These are phyloP conservation scores for Amphiduros pacificus DNA, from an alignment of 2,888 invertebrate genomes.

Conservation along the genomic window DNA sequence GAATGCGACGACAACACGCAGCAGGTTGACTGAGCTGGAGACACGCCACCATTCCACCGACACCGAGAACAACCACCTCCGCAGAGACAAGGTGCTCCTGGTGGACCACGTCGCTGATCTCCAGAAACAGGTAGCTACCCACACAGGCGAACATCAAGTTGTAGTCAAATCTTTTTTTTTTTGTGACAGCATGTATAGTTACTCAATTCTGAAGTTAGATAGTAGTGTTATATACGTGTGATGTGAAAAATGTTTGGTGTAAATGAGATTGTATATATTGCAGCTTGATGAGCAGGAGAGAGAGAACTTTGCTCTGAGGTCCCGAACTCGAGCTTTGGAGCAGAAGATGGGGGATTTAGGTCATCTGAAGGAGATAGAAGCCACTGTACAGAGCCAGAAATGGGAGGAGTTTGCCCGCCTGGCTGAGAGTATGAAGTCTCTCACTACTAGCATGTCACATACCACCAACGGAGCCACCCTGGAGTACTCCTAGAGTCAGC, in stretches of 20 bases:
- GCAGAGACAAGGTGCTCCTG: constrained; percentile 51
- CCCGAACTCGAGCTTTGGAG: constrained; percentile 34
- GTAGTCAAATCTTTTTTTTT: too few relatives aligned
- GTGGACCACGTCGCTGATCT: constrained; percentile 56
- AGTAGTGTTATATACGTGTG: too few relatives aligned
- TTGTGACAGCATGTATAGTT: too few relatives aligned
- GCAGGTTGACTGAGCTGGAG: constrained; percentile 45
- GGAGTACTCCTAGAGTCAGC: neutral
- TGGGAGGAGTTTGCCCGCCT: constrained; percentile 58
- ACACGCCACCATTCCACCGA: constrained; percentile 37
- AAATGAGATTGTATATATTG: too few relatives aligned
- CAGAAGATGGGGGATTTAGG: constrained; percentile 34
- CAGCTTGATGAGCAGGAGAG: constrained; percentile 46
- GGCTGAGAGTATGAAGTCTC: constrained; percentile 55
- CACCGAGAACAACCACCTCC: constrained; percentile 47
- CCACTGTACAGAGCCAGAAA: constrained; percentile 49
- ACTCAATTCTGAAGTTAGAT: too few relatives aligned
- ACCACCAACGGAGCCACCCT: neutral
- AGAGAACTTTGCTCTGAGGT: constrained; percentile 36
- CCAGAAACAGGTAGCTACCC: constrained; percentile 54
- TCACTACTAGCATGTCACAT: constrained; percentile 37
- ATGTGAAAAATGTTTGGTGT: too few relatives aligned
- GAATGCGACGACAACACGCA: constrained; percentile 38
- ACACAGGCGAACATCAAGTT: too few relatives aligned
- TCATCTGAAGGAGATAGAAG: constrained; percentile 41